A percentile compares a stretch with the other conserved stretches of the same genome.
Evolutionary conservation across 2,888 invertebrate species (phyloP).

Genomic region (Megaustenia siamemsis): DNA sequence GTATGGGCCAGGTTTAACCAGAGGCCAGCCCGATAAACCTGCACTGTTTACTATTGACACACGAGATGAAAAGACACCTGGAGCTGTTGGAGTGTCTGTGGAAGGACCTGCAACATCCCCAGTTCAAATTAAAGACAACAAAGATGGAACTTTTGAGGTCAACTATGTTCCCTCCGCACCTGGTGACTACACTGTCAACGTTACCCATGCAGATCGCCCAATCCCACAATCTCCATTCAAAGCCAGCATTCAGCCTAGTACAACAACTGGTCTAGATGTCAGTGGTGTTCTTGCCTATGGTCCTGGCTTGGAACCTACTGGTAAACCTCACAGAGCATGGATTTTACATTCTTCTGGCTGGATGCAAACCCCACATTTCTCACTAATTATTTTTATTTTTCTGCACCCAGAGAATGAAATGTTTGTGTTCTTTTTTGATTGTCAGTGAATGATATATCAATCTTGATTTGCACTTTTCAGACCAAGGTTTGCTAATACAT

Average conservation of each 20-base stretch:
- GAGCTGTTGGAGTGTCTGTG: slow-evolving; percentile 77
- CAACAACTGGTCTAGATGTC: slow-evolving; percentile 72
- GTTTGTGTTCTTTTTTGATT: neutral
- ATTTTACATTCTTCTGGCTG: neutral
- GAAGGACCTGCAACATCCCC: slow-evolving; percentile 79
- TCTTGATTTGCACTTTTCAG: neutral
- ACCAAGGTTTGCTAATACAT: neutral
- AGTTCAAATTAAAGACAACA: slow-evolving; percentile 74
- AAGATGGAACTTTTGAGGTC: slow-evolving; percentile 74
- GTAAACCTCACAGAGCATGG: slow-evolving; percentile 66
- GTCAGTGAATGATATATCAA: neutral
- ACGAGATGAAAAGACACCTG: slow-evolving; percentile 88
- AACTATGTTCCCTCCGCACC: slow-evolving; percentile 77
- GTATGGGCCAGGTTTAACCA: slow-evolving; percentile 10
- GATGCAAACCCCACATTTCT: neutral
- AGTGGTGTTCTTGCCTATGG: slow-evolving; percentile 73
- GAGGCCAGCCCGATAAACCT: slow-evolving; percentile 83
- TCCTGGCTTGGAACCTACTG: slow-evolving; percentile 78
- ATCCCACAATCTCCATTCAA: slow-evolving; percentile 79
- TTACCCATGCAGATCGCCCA: slow-evolving; percentile 77
- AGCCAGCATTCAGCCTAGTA: slow-evolving; percentile 70
- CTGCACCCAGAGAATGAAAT: neutral
- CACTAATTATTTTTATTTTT: neutral
- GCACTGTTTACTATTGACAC: slow-evolving; percentile 89
- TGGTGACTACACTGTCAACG: slow-evolving; percentile 79